A percentile compares a stretch with the other conserved stretches of the same genome.
Conservation (phyloP, 2,888 invertebrate species). For the Macrostomum cliftonense region DNA sequence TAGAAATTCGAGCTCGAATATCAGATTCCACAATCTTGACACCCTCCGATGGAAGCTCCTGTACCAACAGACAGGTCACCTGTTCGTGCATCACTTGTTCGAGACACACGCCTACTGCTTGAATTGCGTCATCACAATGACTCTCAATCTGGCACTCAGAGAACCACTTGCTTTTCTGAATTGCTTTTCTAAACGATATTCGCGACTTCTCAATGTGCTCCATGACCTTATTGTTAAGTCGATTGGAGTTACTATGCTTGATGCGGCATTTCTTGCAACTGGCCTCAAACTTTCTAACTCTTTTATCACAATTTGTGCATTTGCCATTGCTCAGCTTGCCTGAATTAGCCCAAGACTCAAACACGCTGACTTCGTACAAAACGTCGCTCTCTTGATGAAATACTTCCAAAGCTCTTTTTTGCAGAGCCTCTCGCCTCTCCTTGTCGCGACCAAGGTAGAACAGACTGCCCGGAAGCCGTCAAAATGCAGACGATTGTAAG, state of each 20-base stretch:
- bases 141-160: neutral
- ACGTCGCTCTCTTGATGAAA: neutral
- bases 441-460: neutral
- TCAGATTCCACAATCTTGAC: neutral
- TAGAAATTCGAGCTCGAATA: neutral
- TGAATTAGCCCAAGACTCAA: neutral
- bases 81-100: neutral
- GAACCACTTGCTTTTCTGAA: neutral
- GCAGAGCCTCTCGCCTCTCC: neutral
- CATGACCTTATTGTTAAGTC: conserved; percentile 1
- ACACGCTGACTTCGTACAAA: neutral
- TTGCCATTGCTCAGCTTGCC: neutral
- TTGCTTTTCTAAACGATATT: neutral
- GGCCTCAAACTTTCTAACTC: neutral
- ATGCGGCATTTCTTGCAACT: neutral
- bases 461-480: neutral
- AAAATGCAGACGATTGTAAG: neutral
- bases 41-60: neutral
- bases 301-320: neutral
- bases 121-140: neutral
- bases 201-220: neutral
- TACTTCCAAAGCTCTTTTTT: neutral
- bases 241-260: neutral
- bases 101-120: neutral
- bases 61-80: neutral